Base-by-base conservation (phyloP, 2,888 invertebrate species). In the Andrena fulva region DNA sequence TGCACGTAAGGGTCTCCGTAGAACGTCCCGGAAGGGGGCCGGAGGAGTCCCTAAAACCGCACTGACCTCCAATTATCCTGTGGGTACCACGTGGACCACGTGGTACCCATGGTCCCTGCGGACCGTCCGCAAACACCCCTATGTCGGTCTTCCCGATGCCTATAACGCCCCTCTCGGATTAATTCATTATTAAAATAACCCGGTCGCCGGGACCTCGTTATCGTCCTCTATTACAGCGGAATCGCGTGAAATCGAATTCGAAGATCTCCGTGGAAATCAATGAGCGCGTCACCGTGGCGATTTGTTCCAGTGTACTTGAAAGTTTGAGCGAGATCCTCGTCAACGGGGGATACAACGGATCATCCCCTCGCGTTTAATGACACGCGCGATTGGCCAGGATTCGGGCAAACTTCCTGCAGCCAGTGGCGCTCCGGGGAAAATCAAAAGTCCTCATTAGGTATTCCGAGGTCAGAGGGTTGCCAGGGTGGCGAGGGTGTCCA, bases 11-110 rank as follows among this genome's bases (percentile, higher is more conserved):
- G 84, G 83, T 85, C 75, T 72, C 77, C 80, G 80, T 72, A 73
- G 84, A 85, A 87, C 81, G 75, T 82, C 79, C 83, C 71, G 82
- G 76, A 87, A 81, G 84, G 87, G 42, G 78, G 73, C 70, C 80
- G 64, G 74, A 87, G 90, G 86, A 88, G 84, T 83, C 84, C 79
- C 85, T 88, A 81, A 84, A 89, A 90, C 91, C 89, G 82, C 92
- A 91, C 86, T 89, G 90, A 91, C 89, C 91, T 91, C 91, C 92
- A 92, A 92, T 92, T 93, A 92, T 91, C 91, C 89, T 89, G 89
- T 77, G 91, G 90, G 85, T 90, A 91, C 89, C 91, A 88, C 88
- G 88, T 88, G 90, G 89, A 77, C 85, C 84, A 81, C 84, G 85
- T 80, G 82, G 82, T 85, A 77, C 84, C 86, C 66, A 54, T 62